phyloP scores from a whole-genome alignment of 2,113 vertebrate species.

The Bagarius yarrelli region DNA sequence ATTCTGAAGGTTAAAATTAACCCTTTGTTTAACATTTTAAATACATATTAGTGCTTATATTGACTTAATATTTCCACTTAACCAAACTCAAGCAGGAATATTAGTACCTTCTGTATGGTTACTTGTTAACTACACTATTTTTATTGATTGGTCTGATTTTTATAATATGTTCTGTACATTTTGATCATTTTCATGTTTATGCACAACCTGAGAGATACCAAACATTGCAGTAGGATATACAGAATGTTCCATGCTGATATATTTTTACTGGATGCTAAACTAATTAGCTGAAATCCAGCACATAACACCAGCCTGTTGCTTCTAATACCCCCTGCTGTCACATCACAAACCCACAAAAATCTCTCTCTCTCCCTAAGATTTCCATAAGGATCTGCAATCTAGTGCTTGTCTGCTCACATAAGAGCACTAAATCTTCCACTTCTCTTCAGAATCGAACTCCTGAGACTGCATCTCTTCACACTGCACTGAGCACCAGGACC shows the following conservation, averaged over 20 bases:
- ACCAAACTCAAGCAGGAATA: too few relatives aligned
- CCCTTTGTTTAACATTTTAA: too few relatives aligned
- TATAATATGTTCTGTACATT: too few relatives aligned
- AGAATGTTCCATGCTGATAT: not conserved
- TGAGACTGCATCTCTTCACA: conserved; percentile 41
- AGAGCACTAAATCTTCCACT: conserved; percentile 32
- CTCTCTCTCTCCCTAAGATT: conserved; percentile 2
- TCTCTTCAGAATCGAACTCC: conserved; percentile 11
- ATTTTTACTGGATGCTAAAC: not conserved
- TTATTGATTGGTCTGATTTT: too few relatives aligned
- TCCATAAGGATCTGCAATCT: conserved; percentile 11
- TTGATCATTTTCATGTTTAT: too few relatives aligned
- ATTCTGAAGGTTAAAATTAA: too few relatives aligned
- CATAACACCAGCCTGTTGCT: not conserved
- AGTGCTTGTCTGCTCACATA: conserved; percentile 14
- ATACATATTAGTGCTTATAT: too few relatives aligned
- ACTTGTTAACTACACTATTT: too few relatives aligned
- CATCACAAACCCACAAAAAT: not conserved
- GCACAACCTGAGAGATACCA: too few relatives aligned
- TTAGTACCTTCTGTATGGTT: too few relatives aligned
- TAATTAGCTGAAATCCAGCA: not conserved
- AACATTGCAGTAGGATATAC: too few relatives aligned
- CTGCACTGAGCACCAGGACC: conserved; percentile 21
- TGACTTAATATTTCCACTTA: too few relatives aligned
- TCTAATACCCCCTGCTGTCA: conserved; percentile 9